Base-by-base conservation (phyloP, 2,888 invertebrate species). In the Drosophila melanosoma region DNA sequence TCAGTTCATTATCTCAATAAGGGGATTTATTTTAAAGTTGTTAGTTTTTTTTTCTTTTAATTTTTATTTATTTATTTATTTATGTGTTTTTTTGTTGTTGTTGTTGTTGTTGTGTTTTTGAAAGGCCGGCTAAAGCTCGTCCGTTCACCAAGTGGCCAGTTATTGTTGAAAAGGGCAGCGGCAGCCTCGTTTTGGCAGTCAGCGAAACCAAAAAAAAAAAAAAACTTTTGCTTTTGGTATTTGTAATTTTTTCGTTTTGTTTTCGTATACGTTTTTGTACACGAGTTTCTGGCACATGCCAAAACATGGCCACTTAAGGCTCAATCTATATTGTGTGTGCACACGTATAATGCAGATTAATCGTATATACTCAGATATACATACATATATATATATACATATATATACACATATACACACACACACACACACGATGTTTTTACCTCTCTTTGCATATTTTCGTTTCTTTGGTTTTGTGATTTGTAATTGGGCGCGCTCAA, bases 291-390 rank as follows among this genome's bases (percentile, higher is more conserved):
- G 79, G 79, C 76, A 68, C 69, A 80, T 76, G 79, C 79, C 79
- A 78, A 78, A 77, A 69, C 65, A 79, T 75, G 72, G 80, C 80
- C 78, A 84, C 82, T 83, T 82, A 80, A 77, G 74, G 73, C 58
- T 64, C 77, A 70, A 74, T 72, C 69, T 74, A 56, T 74, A 58
- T 65, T 58, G 64, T 74, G 52, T 56, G 73, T 61, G 69, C 66
- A 58, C 64, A 58, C 79, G 60, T 69, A 74, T 82, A 82, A 82
- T 84, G 71, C 82, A 80, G 80, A 84, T 79, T 62, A 42, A 17
- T 20, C 45, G 20, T 12, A 20, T 20, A 20, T 45, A 45, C 36
- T 15, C 12, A 12, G 12, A 5, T 20, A 40, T 40, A 15, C 12
- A 11, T 0, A 4, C 5, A 40, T n/a, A 40, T 20, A 42, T 42